These are phyloP conservation scores for Andricus curvator DNA, from an alignment of 2,888 invertebrate genomes.

Conservation along the genomic window DNA sequence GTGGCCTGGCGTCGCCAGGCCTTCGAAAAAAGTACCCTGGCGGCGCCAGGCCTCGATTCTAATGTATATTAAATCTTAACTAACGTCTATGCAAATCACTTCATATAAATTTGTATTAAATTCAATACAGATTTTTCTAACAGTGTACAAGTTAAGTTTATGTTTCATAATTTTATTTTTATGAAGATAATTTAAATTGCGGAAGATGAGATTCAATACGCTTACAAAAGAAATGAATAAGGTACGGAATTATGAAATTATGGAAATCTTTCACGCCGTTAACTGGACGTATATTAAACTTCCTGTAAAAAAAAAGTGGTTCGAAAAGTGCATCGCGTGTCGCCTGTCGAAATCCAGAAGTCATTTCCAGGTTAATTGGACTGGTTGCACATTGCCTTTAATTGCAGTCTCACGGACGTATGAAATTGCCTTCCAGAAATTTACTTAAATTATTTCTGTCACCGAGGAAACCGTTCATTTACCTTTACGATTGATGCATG, in stretches of 20 bases:
- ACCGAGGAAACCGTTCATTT: slow-evolving; percentile 29
- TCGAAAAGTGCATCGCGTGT: slow-evolving; percentile 40
- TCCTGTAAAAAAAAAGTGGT: background rate
- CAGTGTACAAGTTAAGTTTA: no score
- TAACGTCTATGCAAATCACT: no score
- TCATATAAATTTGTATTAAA: no score
- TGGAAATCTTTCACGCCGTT: background rate
- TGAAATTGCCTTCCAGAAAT: slow-evolving; percentile 51
- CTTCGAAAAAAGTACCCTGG: no score
- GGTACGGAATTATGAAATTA: background rate
- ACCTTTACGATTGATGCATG: background rate
- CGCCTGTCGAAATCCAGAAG: slow-evolving; percentile 42
- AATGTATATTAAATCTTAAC: no score
- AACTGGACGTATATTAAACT: slow-evolving; percentile 1
- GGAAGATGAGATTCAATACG: no score
- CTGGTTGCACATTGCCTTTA: slow-evolving; percentile 29
- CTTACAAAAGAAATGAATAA: background rate
- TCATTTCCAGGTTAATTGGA: slow-evolving; percentile 41
- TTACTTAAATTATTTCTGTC: slow-evolving; percentile 47
- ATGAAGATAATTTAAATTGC: no score
- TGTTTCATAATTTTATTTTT: no score
- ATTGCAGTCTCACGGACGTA: slow-evolving; percentile 30
- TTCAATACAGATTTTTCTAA: no score
- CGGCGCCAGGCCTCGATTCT: no score
- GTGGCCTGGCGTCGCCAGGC: no score